A percentile compares a stretch with the other conserved stretches of the same genome.
These are phyloP conservation scores for Punctoribates punctum DNA, from an alignment of 2,888 invertebrate genomes.

Conservation along the genomic window DNA sequence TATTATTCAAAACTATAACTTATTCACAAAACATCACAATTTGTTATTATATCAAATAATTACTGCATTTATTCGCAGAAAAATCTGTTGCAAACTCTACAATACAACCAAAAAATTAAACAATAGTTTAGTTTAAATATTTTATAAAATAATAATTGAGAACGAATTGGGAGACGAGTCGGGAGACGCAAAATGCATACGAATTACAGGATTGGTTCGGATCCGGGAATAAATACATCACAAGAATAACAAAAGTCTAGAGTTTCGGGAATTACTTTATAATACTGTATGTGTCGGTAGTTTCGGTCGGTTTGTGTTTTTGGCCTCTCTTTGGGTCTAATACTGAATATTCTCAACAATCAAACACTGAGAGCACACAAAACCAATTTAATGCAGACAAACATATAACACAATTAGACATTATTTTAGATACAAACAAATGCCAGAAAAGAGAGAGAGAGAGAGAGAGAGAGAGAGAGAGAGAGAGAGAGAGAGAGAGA, in stretches of 20 bases:
- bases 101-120: neutral
- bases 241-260: neutral
- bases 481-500: conserved; percentile 35
- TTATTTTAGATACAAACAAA: conserved; percentile 39
- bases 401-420: conserved; percentile 28
- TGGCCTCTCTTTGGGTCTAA: neutral
- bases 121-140: neutral
- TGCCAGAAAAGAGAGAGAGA: conserved; percentile 29
- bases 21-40: neutral
- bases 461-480: conserved; percentile 34
- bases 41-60: neutral
- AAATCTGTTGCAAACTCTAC: neutral
- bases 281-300: neutral
- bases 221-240: conserved; percentile 18
- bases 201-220: conserved; percentile 29
- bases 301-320: conserved; percentile 13
- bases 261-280: neutral
- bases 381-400: conserved; percentile 35
- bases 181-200: conserved; percentile 35
- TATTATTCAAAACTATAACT: neutral
- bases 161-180: too few species aligned
- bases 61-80: neutral
- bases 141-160: conserved; percentile 16
- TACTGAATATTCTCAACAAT: conserved; percentile 16
- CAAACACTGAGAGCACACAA: conserved; percentile 2